A percentile compares a stretch with the other conserved stretches of the same genome.
phyloP scores from a whole-genome alignment of 2,797 vertebrate species.

The Oreonectes daqikongensis region DNA sequence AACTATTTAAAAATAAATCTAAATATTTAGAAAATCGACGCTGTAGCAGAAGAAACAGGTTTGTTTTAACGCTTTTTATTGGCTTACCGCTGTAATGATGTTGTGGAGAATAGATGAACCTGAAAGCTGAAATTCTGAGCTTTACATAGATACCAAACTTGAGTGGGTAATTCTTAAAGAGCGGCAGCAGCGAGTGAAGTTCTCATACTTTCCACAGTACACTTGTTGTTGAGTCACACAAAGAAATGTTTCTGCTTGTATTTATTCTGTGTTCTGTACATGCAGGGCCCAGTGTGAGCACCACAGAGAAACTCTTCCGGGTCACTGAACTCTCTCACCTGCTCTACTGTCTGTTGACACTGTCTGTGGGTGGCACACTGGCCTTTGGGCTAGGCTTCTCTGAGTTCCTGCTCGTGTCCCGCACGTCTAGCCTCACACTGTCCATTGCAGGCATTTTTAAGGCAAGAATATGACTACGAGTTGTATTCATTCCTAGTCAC shows the following conservation, averaged over 20 bases:
- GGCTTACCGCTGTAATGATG: too few species aligned
- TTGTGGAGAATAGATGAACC: too few species aligned
- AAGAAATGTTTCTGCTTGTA: not conserved
- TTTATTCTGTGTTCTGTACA: constrained; percentile 30
- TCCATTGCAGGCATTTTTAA: constrained; percentile 96
- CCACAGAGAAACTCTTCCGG: constrained; percentile 87
- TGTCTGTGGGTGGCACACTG: constrained; percentile 84
- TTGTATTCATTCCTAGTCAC: not conserved
- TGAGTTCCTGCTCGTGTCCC: constrained; percentile 92
- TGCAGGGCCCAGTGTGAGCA: constrained; percentile 83
- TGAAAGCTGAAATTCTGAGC: too few species aligned
- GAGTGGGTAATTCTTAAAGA: too few species aligned
- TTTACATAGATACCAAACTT: too few species aligned
- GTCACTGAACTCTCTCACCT: constrained; percentile 79
- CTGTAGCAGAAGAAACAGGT: too few species aligned
- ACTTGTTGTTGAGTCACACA: not conserved
- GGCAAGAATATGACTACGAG: constrained; percentile 70
- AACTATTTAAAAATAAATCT: too few species aligned
- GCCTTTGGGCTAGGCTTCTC: constrained; percentile 95
- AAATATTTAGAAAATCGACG: too few species aligned
- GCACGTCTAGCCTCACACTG: constrained; percentile 92
- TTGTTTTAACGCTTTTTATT: too few species aligned
- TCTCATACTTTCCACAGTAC: too few species aligned
- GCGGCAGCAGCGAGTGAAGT: too few species aligned
- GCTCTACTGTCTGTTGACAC: constrained; percentile 76